These are phyloP conservation scores for Ips typographus DNA, from an alignment of 1,140 invertebrate species.

Conservation along the genomic window DNA sequence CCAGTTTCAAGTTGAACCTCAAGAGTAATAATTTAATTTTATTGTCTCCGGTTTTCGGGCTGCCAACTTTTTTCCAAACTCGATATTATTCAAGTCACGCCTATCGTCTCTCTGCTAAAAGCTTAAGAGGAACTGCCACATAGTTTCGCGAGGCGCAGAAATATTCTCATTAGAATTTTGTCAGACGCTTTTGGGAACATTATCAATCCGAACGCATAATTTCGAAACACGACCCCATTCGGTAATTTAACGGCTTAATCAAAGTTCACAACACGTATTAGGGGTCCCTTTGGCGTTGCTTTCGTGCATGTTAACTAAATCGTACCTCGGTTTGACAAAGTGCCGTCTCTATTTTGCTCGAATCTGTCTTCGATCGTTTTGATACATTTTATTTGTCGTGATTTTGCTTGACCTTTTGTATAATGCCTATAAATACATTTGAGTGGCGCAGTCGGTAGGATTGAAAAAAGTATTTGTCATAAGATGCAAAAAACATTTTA, in stretches of 20 bases:
- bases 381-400: background rate
- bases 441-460: too few relatives aligned
- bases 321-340: conserved; percentile 24
- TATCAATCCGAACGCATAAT: conserved; percentile 32
- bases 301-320: conserved; percentile 24
- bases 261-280: conserved; percentile 33
- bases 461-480: too few relatives aligned
- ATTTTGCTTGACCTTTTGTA: too few relatives aligned
- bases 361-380: conserved; percentile 13
- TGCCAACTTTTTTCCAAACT: background rate
- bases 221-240: conserved; percentile 33
- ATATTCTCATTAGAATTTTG: conserved; percentile 30
- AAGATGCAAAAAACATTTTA: too few relatives aligned
- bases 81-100: conserved; percentile 10
- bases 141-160: conserved; percentile 13
- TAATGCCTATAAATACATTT: too few relatives aligned
- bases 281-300: conserved; percentile 29
- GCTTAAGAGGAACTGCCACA: conserved; percentile 3
- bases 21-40: background rate
- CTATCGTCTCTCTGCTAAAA: conserved; percentile 6
- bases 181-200: conserved; percentile 26
- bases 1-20: background rate
- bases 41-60: background rate
- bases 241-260: conserved; percentile 32
- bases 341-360: conserved; percentile 6